These are phyloP conservation scores for Pluvianellus socialis DNA, from an alignment of 2,113 vertebrate genomes.

Conservation along the genomic window DNA sequence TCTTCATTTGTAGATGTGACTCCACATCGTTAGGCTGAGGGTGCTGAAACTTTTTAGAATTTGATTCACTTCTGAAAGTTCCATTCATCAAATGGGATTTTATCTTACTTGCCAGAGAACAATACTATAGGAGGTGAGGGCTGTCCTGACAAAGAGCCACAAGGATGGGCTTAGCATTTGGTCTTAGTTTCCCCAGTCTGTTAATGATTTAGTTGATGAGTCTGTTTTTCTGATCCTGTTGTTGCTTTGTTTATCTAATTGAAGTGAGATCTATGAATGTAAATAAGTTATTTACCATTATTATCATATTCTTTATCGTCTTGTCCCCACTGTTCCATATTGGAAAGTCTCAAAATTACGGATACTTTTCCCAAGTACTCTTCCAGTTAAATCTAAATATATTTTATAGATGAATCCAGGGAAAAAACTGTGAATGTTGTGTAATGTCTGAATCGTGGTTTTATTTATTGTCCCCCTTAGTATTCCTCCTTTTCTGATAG, in stretches of 20 bases:
- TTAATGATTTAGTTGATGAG: background rate
- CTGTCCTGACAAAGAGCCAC: background rate
- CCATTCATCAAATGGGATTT: rapidly evolving
- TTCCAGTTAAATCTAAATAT: background rate
- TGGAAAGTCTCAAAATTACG: background rate
- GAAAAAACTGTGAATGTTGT: background rate
- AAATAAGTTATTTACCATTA: background rate
- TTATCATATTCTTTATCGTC: background rate
- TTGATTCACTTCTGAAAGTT: background rate
- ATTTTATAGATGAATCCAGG: rapidly evolving
- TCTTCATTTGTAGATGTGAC: rapidly evolving
- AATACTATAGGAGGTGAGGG: rapidly evolving
- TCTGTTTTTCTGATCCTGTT: background rate
- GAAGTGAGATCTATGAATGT: background rate
- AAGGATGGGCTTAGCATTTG: background rate
- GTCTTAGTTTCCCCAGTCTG: background rate
- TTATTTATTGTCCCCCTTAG: background rate
- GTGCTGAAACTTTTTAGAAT: background rate
- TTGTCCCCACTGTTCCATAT: rapidly evolving
- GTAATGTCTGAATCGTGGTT: background rate
- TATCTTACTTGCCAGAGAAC: background rate
- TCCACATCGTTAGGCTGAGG: rapidly evolving
- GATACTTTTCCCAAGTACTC: background rate
- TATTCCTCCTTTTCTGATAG: background rate
- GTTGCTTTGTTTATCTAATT: background rate